Evolutionary conservation across 1,140 invertebrate genomes (phyloP).

Genomic region (Macrobrachium rosenbergii): DNA sequence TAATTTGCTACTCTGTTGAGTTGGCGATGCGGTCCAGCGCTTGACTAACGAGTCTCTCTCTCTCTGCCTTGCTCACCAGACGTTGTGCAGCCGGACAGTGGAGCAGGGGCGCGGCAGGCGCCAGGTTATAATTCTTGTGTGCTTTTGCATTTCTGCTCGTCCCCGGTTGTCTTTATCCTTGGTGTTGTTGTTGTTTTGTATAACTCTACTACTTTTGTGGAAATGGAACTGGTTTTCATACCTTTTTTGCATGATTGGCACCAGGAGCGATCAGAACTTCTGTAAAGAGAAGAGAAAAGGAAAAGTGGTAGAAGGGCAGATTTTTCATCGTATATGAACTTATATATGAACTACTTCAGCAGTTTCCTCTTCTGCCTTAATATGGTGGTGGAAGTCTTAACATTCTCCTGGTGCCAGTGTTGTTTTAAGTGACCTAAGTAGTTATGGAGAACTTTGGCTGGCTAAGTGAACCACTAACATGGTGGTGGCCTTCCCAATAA

Average conservation of each 20-base stretch:
- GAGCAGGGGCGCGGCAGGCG: conserved; percentile 52
- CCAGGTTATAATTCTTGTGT: conserved; percentile 49
- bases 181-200: conserved; percentile 46
- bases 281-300: background rate
- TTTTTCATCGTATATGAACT: background rate
- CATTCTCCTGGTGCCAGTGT: conserved; percentile 53
- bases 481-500: conserved; percentile 46
- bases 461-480: conserved; percentile 42
- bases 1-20: conserved; percentile 52
- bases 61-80: conserved; percentile 58
- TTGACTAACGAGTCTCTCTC: conserved; percentile 61
- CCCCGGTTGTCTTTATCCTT: conserved; percentile 33
- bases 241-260: conserved; percentile 50
- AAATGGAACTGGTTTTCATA: conserved; percentile 43
- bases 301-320: too few relatives aligned
- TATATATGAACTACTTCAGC: background rate
- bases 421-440: conserved; percentile 30
- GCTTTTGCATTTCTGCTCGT: conserved; percentile 50
- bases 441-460: background rate
- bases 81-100: conserved; percentile 53
- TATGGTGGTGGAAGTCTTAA: conserved; percentile 35
- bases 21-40: conserved; percentile 62
- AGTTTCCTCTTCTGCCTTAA: conserved; percentile 11
- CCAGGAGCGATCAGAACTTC: conserved; percentile 44
- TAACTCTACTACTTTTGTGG: conserved; percentile 40